Conservation (phyloP, 2,113 vertebrate genomes). For the Microcebus lehilahytsara region DNA sequence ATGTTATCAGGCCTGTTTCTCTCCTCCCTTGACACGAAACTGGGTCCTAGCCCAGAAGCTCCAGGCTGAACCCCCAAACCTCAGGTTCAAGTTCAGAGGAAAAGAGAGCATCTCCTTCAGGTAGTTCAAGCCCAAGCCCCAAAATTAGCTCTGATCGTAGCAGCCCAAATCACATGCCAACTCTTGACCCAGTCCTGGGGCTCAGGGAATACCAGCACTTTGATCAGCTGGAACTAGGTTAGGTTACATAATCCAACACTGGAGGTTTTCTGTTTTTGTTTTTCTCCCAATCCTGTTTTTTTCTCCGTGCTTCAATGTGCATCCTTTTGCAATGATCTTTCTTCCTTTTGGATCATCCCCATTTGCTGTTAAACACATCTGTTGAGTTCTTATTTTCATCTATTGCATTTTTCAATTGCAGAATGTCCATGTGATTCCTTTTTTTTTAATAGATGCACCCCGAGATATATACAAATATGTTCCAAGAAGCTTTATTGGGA, state of each 20-base stretch:
- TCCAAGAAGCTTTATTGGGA: no score
- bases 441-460: no score
- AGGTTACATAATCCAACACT: neutral
- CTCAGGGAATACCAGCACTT: neutral
- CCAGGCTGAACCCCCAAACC: neutral
- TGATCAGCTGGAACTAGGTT: neutral
- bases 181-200: neutral
- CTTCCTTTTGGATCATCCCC: no score
- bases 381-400: no score
- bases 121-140: neutral
- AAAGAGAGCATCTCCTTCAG: neutral
- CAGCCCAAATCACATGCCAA: neutral
- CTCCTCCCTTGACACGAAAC: neutral
- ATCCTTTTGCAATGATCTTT: no score
- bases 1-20: neutral
- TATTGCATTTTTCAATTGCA: no score
- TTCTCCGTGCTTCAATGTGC: neutral
- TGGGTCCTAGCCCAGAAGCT: neutral
- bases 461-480: no score
- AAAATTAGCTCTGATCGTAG: neutral
- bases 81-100: neutral
- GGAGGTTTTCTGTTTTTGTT: neutral
- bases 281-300: neutral
- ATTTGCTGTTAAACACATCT: no score
- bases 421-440: no score